Conservation (phyloP, 2,888 invertebrate genomes). For the Electrophaes corylata region DNA sequence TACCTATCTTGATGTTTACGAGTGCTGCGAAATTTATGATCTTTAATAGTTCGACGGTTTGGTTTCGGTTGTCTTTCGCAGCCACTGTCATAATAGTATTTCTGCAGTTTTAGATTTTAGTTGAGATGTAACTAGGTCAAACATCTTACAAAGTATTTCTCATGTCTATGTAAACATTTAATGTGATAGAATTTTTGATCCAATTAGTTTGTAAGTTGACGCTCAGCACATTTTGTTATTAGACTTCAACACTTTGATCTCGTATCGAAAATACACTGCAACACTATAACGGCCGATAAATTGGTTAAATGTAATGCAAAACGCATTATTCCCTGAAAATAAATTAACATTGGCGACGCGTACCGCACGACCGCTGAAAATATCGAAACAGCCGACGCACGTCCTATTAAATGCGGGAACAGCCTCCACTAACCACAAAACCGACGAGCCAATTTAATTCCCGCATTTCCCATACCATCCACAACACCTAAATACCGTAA, state of each 20-base stretch:
- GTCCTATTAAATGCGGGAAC: conserved; percentile 61
- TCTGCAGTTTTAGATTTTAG: conserved; percentile 4
- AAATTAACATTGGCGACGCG: conserved; percentile 45
- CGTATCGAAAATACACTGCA: neutral
- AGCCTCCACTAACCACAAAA: conserved; percentile 65
- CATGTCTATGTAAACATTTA: no score
- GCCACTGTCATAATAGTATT: conserved; percentile 11
- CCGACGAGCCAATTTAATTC: conserved; percentile 63
- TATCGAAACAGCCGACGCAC: conserved; percentile 61
- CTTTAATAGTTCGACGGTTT: conserved; percentile 26
- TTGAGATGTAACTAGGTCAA: neutral
- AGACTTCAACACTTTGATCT: neutral
- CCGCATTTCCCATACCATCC: conserved; percentile 46
- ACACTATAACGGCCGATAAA: conserved; percentile 19
- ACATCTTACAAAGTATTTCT: no score
- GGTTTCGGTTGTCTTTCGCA: conserved; percentile 19
- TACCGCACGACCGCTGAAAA: conserved; percentile 58
- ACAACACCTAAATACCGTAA: conserved; percentile 58
- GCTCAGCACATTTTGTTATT: neutral
- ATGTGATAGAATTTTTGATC: neutral
- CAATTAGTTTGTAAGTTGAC: conserved; percentile 14
- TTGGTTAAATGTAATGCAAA: conserved; percentile 34
- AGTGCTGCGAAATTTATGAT: conserved; percentile 33
- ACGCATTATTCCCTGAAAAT: conserved; percentile 44
- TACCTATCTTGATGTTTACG: conserved; percentile 38